Evolutionary conservation across 2,888 invertebrate genomes (phyloP), one percentile per base, ranked within the genome.

Genomic region (Spodoptera littoralis): DNA sequence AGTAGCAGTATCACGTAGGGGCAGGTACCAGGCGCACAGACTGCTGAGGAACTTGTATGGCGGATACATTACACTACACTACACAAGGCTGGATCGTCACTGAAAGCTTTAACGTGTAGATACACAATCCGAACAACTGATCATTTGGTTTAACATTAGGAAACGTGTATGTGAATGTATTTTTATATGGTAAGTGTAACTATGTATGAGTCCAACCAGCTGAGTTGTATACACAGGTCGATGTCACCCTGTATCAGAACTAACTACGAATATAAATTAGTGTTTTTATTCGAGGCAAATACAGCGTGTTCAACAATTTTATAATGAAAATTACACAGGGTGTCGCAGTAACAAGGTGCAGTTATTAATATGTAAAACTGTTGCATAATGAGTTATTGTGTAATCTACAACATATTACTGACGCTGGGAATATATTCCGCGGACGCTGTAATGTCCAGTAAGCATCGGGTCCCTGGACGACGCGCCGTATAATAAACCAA

Each of bases 311-410:
- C 0, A 30, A 4, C 9, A 43, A 46, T 55, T 4, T 30, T 18
- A 48, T 30, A 49, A 49, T 53, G 36, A 36, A 36, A 36, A 36
- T 50, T 18, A 51, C 46, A 46, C n/a, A 44, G 18, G 27, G 22
- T 45, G 47, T 27, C 0, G 18, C 43, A 36, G 50, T 46, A 11
- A 46, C 45, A 42, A 9, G 6, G 50, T 11, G 9, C 43, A 49
- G 48, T 49, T 60, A 74, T 69, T 60, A 70, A 74, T 46, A 70
- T 70, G 74, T 60, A 69, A 73, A 74, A 55, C 51, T 27, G 42
- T 4, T 47, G 60, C 60, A 60, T 68, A 68, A 73, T 73, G 44
- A 48, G 18, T 45, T 22, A 13, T 53, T 27, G 42, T 43, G 68
- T n/a, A 46, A 73, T 11, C 50, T n/a, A 43, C 18, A 73, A 36